Evolutionary conservation across 35 echinoderm and acorn worm genomes (phyloP), one percentile per base, ranked within the genome.

Genomic region (Eucidaris tribuloides): DNA sequence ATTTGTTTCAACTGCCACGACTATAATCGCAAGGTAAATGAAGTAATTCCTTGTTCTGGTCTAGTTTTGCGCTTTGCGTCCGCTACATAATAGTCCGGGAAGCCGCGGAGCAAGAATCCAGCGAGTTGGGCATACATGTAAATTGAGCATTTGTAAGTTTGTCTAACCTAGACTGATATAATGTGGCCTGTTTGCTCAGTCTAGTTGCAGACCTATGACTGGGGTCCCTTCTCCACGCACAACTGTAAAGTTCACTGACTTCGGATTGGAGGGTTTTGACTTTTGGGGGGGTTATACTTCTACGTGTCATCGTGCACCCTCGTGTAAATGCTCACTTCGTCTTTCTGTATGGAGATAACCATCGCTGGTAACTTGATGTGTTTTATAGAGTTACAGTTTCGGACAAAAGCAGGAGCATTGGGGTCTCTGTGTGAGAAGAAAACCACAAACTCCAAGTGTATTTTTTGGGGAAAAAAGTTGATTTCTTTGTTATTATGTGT

Each of bases 161-260:
- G 68, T 74, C 68, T 74, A 74, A 74, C 68, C 68, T 22, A 74
- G 68, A 42, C 68, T 74, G 68, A 5, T 44, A 74, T 74, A 43
- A 74, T 74, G 23, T 20, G 68, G 68, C 30, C 29, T 74, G 68
- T 74, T 74, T 74, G 68, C 68, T 74, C 68, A 74, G 14, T 74
- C 68, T 74, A 74, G 68, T 42, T 74, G 68, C 44, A n/a, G n/a
- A 74, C 44, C 68, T 42, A 36, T 74, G 68, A 74, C 68, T 84
- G 37, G 27, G 40, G n/a, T 70, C 61, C 58, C 81, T 42, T 58
- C 79, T 55, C 79, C 50, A 40, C 54, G 18, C 19, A 32, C 36
- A 40, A 38, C 36, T 84, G 62, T 41, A 18, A 50, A 32, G 82
- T 84, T 84, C 46, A 63, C 60, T 66, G 61, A 70, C 37, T 42